Evolutionary conservation across 2,797 vertebrate genomes (phyloP).

Genomic region (Acanthurus lineatus): DNA sequence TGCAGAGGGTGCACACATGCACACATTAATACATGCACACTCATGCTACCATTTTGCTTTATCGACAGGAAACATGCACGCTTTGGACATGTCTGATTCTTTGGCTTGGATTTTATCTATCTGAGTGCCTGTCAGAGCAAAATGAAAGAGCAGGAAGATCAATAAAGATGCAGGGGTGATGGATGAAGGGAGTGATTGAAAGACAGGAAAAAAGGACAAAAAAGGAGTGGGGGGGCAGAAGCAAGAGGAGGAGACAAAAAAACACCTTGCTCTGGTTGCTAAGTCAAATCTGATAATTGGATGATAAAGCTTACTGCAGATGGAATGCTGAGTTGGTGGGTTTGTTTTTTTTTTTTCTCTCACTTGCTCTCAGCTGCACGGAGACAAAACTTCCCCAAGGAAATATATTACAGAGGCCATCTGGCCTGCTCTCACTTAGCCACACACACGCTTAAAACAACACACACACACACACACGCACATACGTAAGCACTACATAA

Average conservation of each 20-base stretch:
- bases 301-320: constrained; percentile 64
- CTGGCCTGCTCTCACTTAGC: constrained; percentile 50
- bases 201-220: constrained; percentile 2
- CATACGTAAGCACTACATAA: constrained; percentile 10
- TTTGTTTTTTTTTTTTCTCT: constrained; percentile 45
- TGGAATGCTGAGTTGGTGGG: constrained; percentile 52
- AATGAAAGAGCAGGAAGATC: constrained; percentile 48
- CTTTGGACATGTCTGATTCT: constrained; percentile 27
- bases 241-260: constrained; percentile 9
- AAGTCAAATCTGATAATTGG: constrained; percentile 69
- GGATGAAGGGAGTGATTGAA: constrained; percentile 42
- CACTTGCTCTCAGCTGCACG: constrained; percentile 35
- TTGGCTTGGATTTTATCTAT: constrained; percentile 27
- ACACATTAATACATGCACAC: constrained; percentile 35
- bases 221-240: constrained; percentile 1
- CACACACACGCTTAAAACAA: constrained; percentile 8
- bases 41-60: constrained; percentile 23
- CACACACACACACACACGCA: constrained; percentile 24
- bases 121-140: constrained; percentile 37
- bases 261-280: constrained; percentile 27
- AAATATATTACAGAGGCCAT: constrained; percentile 75
- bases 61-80: constrained; percentile 54
- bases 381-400: constrained; percentile 61
- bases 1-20: not conserved
- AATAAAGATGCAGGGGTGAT: constrained; percentile 53